Conservation (phyloP, 2,797 vertebrate genomes). For the Hydrocynus forskahlii region DNA sequence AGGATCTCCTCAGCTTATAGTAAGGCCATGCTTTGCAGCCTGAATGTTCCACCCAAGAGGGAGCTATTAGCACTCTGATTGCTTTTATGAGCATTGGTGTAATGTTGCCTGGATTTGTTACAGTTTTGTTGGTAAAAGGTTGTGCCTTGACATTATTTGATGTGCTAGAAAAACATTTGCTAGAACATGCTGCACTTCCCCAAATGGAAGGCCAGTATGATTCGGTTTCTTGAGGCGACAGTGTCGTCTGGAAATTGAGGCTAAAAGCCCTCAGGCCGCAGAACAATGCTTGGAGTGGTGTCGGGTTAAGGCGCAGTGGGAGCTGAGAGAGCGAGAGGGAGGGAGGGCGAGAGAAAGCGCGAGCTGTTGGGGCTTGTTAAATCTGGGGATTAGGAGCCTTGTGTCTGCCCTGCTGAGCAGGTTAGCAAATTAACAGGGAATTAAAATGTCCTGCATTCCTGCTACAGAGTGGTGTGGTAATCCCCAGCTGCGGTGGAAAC, state of each 20-base stretch:
- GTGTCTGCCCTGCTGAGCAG: slow-evolving; percentile 75
- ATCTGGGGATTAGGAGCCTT: slow-evolving; percentile 69
- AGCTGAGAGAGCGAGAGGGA: background rate
- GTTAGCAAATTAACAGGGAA: slow-evolving; percentile 81
- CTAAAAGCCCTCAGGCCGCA: slow-evolving; percentile 29
- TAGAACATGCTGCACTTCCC: slow-evolving; percentile 29
- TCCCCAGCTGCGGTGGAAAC: slow-evolving; percentile 66
- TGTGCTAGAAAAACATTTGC: slow-evolving; percentile 14
- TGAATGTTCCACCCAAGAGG: too few relatives aligned
- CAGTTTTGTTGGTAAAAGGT: background rate
- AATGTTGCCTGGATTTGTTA: background rate
- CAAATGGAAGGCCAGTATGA: slow-evolving; percentile 54
- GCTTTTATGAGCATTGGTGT: too few relatives aligned
- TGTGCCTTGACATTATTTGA: slow-evolving; percentile 25
- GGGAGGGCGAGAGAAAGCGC: background rate
- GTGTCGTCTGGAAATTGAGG: slow-evolving; percentile 41
- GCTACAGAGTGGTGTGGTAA: slow-evolving; percentile 64
- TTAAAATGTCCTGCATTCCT: slow-evolving; percentile 77
- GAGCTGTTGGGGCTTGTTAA: slow-evolving; percentile 44
- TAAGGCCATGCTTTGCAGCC: too few relatives aligned
- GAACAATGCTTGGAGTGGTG: slow-evolving; percentile 11
- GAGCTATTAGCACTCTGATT: too few relatives aligned
- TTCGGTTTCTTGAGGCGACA: slow-evolving; percentile 12
- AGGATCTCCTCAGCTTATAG: too few relatives aligned
- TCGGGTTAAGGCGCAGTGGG: slow-evolving; percentile 1